Percentiles rank a stretch among this genome's conserved stretches.
Conservation (phyloP, 2,888 invertebrate species). For the Watsonalla cultraria region DNA sequence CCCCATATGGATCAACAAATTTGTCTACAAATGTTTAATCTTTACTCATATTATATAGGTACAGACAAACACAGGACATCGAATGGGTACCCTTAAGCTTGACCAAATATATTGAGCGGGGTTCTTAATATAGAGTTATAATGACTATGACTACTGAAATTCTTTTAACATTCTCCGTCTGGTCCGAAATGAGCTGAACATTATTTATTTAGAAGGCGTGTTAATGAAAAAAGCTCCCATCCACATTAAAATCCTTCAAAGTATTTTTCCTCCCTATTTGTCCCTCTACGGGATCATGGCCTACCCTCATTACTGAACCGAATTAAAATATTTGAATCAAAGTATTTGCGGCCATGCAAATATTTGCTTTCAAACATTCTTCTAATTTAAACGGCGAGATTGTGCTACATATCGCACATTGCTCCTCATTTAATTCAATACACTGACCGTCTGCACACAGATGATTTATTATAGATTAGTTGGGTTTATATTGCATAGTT, state of each 20-base stretch:
- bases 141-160: too few species aligned
- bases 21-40: too few species aligned
- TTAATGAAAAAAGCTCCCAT: slow-evolving; percentile 1
- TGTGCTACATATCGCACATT: neutral
- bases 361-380: neutral
- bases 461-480: too few species aligned
- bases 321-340: neutral
- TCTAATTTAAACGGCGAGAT: neutral
- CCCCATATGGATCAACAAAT: too few species aligned
- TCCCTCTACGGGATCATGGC: neutral
- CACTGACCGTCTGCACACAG: too few species aligned
- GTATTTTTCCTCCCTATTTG: neutral
- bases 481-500: too few species aligned
- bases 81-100: too few species aligned
- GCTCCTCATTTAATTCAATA: too few species aligned
- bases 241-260: neutral
- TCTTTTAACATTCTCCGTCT: neutral
- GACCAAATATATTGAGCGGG: too few species aligned
- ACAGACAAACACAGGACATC: too few species aligned
- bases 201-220: neutral
- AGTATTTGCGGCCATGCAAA: neutral
- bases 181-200: neutral
- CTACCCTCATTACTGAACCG: neutral
- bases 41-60: too few species aligned
- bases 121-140: too few species aligned